phyloP scores from a whole-genome alignment of 2,113 vertebrate species.

The Erpornis zantholeuca region DNA sequence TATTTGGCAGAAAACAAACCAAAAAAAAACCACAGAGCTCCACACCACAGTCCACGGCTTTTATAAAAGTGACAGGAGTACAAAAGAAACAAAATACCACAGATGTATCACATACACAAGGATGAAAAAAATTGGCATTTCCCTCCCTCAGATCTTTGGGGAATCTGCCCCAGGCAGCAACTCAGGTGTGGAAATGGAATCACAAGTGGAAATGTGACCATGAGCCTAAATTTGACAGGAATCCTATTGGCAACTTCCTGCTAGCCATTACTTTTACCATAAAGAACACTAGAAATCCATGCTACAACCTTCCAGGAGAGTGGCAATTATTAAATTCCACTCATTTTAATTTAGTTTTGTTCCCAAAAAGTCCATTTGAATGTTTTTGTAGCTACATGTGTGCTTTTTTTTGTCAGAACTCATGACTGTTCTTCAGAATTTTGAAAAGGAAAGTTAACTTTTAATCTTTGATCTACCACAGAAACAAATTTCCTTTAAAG shows the following conservation, averaged over 20 bases:
- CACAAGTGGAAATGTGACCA: not conserved
- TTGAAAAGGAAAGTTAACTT: not conserved
- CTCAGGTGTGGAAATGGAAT: not conserved
- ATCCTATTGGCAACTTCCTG: not conserved
- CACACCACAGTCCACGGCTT: not conserved
- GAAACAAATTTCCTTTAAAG: not conserved
- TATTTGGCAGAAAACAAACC: not conserved
- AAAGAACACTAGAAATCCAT: not conserved
- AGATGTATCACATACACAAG: not conserved
- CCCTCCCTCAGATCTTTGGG: not conserved
- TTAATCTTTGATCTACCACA: not conserved
- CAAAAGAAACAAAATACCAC: not conserved
- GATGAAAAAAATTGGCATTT: not conserved
- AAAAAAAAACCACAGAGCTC: not conserved
- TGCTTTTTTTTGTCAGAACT: not conserved
- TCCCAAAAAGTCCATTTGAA: not conserved
- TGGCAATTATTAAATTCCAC: not conserved
- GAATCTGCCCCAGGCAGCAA: not conserved
- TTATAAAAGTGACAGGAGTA: not conserved
- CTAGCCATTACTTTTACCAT: not conserved
- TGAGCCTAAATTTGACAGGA: not conserved
- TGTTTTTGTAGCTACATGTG: not conserved
- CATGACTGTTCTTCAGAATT: not conserved
- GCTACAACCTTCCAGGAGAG: not conserved
- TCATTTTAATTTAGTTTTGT: not conserved